Evolutionary conservation across 23 tunicate genomes (phyloP).

Genomic region (Trididemnum clinides): DNA sequence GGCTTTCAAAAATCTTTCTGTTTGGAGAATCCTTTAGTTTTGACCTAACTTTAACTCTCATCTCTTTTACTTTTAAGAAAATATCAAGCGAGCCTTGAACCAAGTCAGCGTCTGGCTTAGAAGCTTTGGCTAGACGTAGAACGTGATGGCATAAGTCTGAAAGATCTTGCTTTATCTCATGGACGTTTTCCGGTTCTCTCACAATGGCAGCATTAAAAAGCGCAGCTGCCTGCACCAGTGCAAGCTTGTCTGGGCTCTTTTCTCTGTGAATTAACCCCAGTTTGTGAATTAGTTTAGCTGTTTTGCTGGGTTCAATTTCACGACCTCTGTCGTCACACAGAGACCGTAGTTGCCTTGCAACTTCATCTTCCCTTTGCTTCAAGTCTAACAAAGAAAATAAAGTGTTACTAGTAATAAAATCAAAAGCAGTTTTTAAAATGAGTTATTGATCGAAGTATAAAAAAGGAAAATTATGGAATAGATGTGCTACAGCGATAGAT

Average conservation of each 20-base stretch:
- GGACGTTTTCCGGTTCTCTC: not conserved
- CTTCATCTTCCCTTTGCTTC: constrained; percentile 3
- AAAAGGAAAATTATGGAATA: too few species aligned
- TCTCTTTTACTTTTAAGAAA: not conserved
- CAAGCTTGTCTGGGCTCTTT: constrained; percentile 19
- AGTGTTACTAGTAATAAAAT: too few species aligned
- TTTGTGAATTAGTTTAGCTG: not conserved
- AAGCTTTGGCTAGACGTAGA: not conserved
- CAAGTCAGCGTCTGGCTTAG: not conserved
- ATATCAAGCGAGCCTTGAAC: not conserved
- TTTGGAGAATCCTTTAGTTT: not conserved
- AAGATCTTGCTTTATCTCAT: not conserved
- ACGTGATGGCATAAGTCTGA: not conserved
- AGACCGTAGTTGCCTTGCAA: not conserved
- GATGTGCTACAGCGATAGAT: too few species aligned
- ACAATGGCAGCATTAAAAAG: constrained; percentile 29
- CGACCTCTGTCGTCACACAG: constrained; percentile 14
- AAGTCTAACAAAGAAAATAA: not conserved
- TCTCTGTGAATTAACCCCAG: constrained; percentile 5
- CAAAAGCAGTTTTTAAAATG: too few species aligned
- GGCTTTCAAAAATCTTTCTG: not conserved
- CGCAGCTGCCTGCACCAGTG: constrained; percentile 9
- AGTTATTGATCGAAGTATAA: too few species aligned
- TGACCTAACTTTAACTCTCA: not conserved
- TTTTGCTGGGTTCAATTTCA: constrained; percentile 3